A percentile compares a stretch with the other conserved stretches of the same genome.
Evolutionary conservation across 2,113 vertebrate genomes (phyloP).

Genomic region (Galeopterus variegatus): DNA sequence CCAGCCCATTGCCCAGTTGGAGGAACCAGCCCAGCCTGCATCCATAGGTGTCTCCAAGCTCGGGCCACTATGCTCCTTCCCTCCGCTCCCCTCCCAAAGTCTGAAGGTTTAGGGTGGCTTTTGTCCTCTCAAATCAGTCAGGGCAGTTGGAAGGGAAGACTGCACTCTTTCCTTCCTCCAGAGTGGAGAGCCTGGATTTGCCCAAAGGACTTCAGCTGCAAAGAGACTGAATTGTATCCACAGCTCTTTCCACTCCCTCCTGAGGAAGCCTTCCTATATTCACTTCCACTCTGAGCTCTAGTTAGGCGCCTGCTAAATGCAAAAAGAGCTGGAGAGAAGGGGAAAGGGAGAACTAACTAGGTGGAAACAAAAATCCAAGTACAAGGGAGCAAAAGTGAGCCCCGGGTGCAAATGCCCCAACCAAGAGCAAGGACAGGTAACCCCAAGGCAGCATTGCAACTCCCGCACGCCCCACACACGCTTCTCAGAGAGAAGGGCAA

Average conservation of each 20-base stretch:
- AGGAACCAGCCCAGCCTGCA: not conserved
- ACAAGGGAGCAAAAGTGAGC: not conserved
- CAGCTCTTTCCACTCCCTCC: not conserved
- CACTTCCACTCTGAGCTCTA: not conserved
- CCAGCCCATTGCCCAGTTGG: not conserved
- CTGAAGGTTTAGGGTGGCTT: conserved; percentile 56
- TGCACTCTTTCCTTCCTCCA: not conserved
- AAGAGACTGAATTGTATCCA: not conserved
- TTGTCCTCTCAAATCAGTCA: conserved; percentile 54
- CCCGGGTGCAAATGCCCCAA: not conserved
- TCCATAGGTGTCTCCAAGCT: not conserved
- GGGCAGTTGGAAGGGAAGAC: not conserved
- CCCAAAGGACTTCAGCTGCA: not conserved
- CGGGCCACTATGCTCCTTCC: not conserved
- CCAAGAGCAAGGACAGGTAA: conserved; percentile 54
- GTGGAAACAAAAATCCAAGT: conserved; percentile 28
- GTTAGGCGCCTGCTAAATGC: not conserved
- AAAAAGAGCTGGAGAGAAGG: not conserved
- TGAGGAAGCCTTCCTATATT: not conserved
- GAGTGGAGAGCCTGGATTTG: conserved; percentile 17
- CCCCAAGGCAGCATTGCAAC: not conserved
- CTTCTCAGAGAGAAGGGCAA: not conserved
- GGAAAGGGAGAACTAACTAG: not conserved
- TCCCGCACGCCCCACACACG: not conserved
- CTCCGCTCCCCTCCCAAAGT: not conserved